Percentiles rank a stretch among this genome's conserved stretches.
These are phyloP conservation scores for Elephantulus edwardii DNA, from an alignment of 2,113 vertebrate species.

Conservation along the genomic window DNA sequence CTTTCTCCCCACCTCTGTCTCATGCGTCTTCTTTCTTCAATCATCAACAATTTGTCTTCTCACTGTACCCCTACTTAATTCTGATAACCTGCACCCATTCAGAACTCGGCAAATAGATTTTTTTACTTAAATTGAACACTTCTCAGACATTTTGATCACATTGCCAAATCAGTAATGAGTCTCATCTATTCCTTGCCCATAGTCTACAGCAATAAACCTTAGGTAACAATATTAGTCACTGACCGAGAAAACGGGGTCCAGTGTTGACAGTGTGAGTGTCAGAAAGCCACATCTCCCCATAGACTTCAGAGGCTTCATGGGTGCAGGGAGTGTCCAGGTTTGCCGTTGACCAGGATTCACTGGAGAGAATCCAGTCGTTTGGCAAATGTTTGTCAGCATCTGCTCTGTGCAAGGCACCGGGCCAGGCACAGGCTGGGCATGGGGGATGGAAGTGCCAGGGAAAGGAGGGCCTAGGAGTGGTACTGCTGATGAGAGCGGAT, in stretches of 20 bases:
- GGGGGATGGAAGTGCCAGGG: not conserved
- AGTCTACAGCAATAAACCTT: not conserved
- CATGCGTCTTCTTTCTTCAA: not conserved
- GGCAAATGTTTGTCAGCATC: not conserved
- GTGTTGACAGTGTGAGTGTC: not conserved
- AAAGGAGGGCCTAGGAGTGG: not conserved
- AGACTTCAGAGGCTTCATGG: not conserved
- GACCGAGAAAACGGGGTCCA: not conserved
- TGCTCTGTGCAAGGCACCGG: not conserved
- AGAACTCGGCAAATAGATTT: constrained; percentile 40
- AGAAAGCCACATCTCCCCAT: not conserved
- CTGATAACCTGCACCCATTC: not conserved
- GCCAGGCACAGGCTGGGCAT: not conserved
- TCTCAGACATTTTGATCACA: constrained; percentile 24
- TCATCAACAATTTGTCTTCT: constrained; percentile 7
- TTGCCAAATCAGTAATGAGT: constrained; percentile 34
- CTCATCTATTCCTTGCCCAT: not conserved
- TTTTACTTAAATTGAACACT: constrained; percentile 34
- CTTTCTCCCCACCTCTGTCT: constrained; percentile 38
- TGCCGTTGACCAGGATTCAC: constrained; percentile 10
- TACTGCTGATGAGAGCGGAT: not conserved
- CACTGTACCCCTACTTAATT: not conserved
- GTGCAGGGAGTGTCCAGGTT: not conserved
- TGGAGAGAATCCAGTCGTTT: constrained; percentile 2
- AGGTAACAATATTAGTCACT: not conserved